Percentiles rank a stretch among this genome's conserved stretches.
Conservation (phyloP, 2,888 invertebrate genomes). For the Heteropelma amictum region DNA sequence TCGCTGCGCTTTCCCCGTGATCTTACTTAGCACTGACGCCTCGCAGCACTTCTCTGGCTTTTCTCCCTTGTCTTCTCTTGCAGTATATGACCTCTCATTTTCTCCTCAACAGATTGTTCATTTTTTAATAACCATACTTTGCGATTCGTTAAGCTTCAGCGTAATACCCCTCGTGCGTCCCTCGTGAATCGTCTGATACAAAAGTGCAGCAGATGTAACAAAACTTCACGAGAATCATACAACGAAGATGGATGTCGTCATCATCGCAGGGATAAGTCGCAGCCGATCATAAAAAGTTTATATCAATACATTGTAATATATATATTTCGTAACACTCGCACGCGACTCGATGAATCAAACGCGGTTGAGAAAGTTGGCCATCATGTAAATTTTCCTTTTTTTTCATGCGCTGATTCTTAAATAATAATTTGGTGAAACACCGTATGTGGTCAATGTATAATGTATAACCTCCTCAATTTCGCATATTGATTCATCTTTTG, state of each 20-base stretch:
- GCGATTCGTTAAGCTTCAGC: conserved; percentile 67
- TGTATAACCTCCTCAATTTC: too few relatives aligned
- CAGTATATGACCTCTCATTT: conserved; percentile 17
- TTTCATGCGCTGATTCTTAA: neutral
- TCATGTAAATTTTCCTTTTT: conserved; percentile 35
- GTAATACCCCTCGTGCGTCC: conserved; percentile 20
- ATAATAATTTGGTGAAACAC: conserved; percentile 4
- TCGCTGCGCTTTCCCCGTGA: conserved; percentile 54
- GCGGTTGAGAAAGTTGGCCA: conserved; percentile 29
- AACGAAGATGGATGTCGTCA: too few relatives aligned
- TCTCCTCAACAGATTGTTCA: conserved; percentile 45
- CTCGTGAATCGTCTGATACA: conserved; percentile 3
- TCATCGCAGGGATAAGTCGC: too few relatives aligned
- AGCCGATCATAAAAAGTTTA: too few relatives aligned
- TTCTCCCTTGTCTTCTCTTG: neutral
- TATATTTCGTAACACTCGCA: conserved; percentile 28
- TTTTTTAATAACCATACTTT: conserved; percentile 69
- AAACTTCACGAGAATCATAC: too few relatives aligned
- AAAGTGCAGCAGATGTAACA: conserved; percentile 5
- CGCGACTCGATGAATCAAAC: conserved; percentile 1
- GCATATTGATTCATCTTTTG: too few relatives aligned
- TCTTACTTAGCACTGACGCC: conserved; percentile 50
- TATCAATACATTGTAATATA: too few relatives aligned
- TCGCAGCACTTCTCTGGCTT: conserved; percentile 14
- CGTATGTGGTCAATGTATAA: conserved; percentile 28